These are phyloP conservation scores for Phainopepla nitens DNA, from an alignment of 2,113 vertebrate species.

Conservation along the genomic window DNA sequence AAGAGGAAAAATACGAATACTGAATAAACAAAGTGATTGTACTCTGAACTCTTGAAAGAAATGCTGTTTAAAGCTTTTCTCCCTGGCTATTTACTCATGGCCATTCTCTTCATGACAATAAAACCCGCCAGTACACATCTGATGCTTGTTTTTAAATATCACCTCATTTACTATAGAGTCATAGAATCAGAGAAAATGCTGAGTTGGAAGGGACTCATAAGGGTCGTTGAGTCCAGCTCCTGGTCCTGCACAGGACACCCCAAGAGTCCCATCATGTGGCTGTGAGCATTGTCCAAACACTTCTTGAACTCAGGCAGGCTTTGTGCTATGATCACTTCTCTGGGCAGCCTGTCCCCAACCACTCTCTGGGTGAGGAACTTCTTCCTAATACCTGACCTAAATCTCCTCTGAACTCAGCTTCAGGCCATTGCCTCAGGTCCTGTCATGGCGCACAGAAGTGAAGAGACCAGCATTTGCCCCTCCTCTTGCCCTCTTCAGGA, in stretches of 20 bases:
- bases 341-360: not conserved
- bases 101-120: not conserved
- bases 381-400: not conserved
- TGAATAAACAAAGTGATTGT: not conserved
- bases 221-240: not conserved
- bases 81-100: not conserved
- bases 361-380: not conserved
- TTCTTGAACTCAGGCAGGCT: not conserved
- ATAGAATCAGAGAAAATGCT: not conserved
- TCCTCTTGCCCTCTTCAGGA: not conserved
- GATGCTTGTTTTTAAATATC: not conserved
- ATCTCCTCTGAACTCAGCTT: not conserved
- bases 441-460: not conserved
- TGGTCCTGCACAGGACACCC: not conserved
- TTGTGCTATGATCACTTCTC: not conserved
- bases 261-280: not conserved
- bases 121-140: not conserved
- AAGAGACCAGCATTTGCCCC: not conserved
- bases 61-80: not conserved
- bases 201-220: not conserved
- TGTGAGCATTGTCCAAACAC: not conserved
- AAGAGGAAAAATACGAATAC: not conserved
- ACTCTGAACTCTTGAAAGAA: not conserved
- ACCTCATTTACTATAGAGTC: not conserved
- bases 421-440: not conserved